Evolutionary conservation across 2,113 vertebrate genomes (phyloP), one percentile per base, ranked within the genome.

Genomic region (Alectura lathami): DNA sequence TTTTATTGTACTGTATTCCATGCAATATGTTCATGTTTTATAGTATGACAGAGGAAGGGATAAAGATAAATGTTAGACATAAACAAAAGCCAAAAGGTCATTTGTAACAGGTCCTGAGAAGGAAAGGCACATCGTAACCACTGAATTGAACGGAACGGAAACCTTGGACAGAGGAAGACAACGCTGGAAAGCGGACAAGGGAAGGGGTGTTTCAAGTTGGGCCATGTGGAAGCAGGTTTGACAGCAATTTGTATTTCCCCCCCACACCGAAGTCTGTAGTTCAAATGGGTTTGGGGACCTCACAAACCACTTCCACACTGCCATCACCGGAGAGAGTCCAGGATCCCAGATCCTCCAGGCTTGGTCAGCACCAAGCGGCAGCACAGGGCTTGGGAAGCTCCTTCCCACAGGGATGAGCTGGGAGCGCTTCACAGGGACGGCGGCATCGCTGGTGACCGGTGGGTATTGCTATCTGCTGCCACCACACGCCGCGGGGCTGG

Each of bases 71-170:
- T 88, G 89, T 97, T 95, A 96, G 93, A 95, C 91, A 94, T 75
- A 95, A 89, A 96, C 50, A 77, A 93, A 80, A 96, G 93, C 91
- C 83, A 78, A 96, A 94, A 93, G 86, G 86, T 96, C 12, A 4
- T 96, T 94, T 96, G 94, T 94, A 94, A 97, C 92, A 95, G 91
- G 96, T 97, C 97, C 96, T 97, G 96, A 97, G 96, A 95, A 95
- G 97, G 96, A 97, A 97, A 97, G 97, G 97, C 97, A 97, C 97
- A 89, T 97, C 1, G 78, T 96, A 96, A 97, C 93, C 95, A 97
- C 96, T 1, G 11, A 95, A 91, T 93, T 91, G 81, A 96, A 93
- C 83, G 91, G 90, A 92, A 94, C 7, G 2, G 79, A 94, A 89
- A 94, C 79, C 86, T 95, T 34, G 77, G 77, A 75, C 43, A 83